These are phyloP conservation scores for Boloria selene DNA, from an alignment of 2,888 invertebrate species.

Conservation along the genomic window DNA sequence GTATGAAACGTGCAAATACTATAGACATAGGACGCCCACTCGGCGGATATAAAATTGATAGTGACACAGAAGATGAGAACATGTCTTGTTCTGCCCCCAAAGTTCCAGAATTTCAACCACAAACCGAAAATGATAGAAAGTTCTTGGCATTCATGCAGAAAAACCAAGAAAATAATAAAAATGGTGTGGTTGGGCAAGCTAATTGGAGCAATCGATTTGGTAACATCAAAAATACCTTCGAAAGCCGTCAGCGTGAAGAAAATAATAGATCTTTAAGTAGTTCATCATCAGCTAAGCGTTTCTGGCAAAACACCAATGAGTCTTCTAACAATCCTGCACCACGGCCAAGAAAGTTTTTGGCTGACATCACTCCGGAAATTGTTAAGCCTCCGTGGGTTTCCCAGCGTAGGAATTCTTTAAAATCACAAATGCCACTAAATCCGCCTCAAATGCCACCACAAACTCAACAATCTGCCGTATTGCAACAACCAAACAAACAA, in stretches of 20 bases:
- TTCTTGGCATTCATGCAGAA: constrained; percentile 92
- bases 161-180: constrained; percentile 73
- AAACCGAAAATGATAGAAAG: constrained; percentile 92
- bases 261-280: constrained; percentile 69
- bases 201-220: constrained; percentile 93
- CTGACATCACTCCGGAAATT: constrained; percentile 59
- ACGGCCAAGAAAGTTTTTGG: constrained; percentile 53
- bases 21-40: constrained; percentile 91
- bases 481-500: constrained; percentile 53
- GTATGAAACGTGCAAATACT: constrained; percentile 94
- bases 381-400: constrained; percentile 72
- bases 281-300: constrained; percentile 79
- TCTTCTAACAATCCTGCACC: constrained; percentile 54
- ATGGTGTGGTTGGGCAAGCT: constrained; percentile 56
- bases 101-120: constrained; percentile 88
- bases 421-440: constrained; percentile 38
- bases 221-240: constrained; percentile 91
- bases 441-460: constrained; percentile 37
- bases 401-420: constrained; percentile 61
- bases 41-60: constrained; percentile 79
- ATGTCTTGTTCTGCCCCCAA: constrained; percentile 55
- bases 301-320: constrained; percentile 85
- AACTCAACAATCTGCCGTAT: constrained; percentile 32
- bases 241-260: constrained; percentile 76
- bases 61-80: constrained; percentile 70